Percentiles rank a stretch among this genome's conserved stretches.
These are phyloP conservation scores for Chouioia cunea DNA, from an alignment of 2,888 invertebrate genomes.

Conservation along the genomic window DNA sequence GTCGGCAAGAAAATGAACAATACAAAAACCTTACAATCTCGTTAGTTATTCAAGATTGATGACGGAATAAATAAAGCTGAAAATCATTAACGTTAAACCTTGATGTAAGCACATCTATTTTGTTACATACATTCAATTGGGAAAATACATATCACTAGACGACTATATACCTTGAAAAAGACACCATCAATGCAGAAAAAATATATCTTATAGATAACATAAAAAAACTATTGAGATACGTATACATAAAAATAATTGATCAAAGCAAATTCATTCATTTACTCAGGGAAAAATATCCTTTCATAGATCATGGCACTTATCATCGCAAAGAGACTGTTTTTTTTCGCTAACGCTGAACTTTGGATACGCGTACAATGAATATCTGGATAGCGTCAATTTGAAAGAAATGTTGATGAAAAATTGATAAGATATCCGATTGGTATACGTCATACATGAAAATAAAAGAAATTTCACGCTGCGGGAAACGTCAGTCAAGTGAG, in stretches of 20 bases:
- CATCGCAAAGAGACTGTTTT: neutral
- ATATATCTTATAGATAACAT: too few species aligned
- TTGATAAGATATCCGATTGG: slow-evolving; percentile 34
- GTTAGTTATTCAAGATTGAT: too few species aligned
- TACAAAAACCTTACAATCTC: too few species aligned
- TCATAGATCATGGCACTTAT: slow-evolving; percentile 26
- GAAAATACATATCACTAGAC: too few species aligned
- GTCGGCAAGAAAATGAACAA: too few species aligned
- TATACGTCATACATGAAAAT: neutral
- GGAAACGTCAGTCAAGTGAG: slow-evolving; percentile 13
- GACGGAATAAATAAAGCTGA: too few species aligned
- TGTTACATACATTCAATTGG: too few species aligned
- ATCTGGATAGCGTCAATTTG: slow-evolving; percentile 28
- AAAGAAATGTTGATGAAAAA: slow-evolving; percentile 36
- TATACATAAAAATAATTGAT: slow-evolving; percentile 20
- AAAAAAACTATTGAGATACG: too few species aligned
- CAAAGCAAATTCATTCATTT: slow-evolving; percentile 21
- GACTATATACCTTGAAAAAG: too few species aligned
- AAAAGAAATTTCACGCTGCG: slow-evolving; percentile 23
- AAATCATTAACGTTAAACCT: too few species aligned
- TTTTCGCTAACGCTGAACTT: slow-evolving; percentile 12
- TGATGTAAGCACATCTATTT: too few species aligned
- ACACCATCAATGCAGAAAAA: too few species aligned
- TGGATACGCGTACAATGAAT: slow-evolving; percentile 16
- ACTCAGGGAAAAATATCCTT: slow-evolving; percentile 4